Percentiles rank a stretch among this genome's conserved stretches.
phyloP scores from a whole-genome alignment of 2,888 invertebrate genomes.

The Litoditis marina region DNA sequence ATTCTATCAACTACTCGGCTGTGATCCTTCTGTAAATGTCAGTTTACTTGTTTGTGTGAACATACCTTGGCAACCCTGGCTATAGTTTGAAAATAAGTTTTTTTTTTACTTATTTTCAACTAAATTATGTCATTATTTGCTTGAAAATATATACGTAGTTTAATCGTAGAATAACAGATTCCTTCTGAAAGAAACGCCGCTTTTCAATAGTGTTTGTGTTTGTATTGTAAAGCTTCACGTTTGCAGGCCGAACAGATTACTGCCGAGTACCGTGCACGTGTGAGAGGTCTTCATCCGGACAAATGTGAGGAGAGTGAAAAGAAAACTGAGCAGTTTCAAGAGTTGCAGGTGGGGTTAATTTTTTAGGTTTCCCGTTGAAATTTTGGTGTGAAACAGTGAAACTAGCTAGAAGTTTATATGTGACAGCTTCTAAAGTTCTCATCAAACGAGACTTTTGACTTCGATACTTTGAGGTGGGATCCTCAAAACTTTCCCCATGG shows the following conservation, averaged over 20 bases:
- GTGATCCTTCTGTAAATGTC: constrained; percentile 23
- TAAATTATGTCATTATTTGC: too few species aligned
- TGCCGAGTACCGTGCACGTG: constrained; percentile 45
- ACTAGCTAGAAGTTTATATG: constrained; percentile 24
- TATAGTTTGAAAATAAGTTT: background rate
- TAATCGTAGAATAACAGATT: too few species aligned
- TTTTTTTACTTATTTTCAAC: too few species aligned
- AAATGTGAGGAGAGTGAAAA: constrained; percentile 21
- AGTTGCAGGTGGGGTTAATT: constrained; percentile 31
- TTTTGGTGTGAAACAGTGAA: constrained; percentile 17
- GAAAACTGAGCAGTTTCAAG: constrained; percentile 23
- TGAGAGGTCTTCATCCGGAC: constrained; percentile 47
- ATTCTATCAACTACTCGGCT: constrained; percentile 31
- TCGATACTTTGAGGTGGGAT: too few species aligned
- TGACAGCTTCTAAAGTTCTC: constrained; percentile 28
- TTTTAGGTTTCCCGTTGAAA: too few species aligned
- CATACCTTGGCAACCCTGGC: background rate
- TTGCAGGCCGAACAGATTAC: constrained; percentile 49
- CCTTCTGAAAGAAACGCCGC: too few species aligned
- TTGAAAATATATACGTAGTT: too few species aligned
- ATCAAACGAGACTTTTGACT: too few species aligned
- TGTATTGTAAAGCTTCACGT: too few species aligned
- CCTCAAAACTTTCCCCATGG: too few species aligned
- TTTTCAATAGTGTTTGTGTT: too few species aligned
- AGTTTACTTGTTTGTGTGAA: background rate